Percentiles rank a stretch among this genome's conserved stretches.
Evolutionary conservation across 2,888 invertebrate genomes (phyloP).

Genomic region (Alentia gelatinosa): DNA sequence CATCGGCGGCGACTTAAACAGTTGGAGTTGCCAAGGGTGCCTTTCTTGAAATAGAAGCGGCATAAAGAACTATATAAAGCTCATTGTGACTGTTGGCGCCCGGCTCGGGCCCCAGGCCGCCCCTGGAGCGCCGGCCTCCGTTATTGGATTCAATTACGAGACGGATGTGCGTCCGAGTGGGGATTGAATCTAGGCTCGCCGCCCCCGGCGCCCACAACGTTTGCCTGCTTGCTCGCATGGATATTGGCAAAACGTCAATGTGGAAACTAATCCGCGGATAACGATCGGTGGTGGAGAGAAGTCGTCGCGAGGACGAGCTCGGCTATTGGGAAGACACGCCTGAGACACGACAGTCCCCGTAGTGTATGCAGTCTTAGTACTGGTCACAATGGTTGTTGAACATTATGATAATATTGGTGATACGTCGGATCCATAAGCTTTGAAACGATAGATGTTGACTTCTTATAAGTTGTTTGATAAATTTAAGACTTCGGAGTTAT

Average conservation of each 20-base stretch:
- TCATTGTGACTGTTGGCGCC: not conserved
- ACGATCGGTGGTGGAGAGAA: conserved; percentile 14
- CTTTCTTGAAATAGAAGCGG: not conserved
- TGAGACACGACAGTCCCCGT: no score
- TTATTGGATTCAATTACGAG: conserved; percentile 26
- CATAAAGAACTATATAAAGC: not conserved
- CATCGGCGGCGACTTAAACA: no score
- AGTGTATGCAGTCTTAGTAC: no score
- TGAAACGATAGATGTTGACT: no score
- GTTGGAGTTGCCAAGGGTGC: not conserved
- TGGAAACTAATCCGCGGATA: conserved; percentile 14
- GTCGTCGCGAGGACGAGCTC: no score
- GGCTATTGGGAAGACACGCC: no score
- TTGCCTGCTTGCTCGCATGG: conserved; percentile 7
- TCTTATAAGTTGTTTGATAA: no score
- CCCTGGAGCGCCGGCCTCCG: not conserved
- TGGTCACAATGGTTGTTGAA: no score
- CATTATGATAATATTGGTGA: no score
- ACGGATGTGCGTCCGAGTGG: not conserved
- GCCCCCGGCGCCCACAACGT: not conserved
- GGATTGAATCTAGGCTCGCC: not conserved
- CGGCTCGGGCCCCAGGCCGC: not conserved
- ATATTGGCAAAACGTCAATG: conserved; percentile 40
- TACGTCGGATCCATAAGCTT: no score
- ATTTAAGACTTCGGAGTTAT: no score